These are phyloP conservation scores for Peromyscus maniculatus DNA, from an alignment of 2,113 vertebrate species.

Conservation along the genomic window DNA sequence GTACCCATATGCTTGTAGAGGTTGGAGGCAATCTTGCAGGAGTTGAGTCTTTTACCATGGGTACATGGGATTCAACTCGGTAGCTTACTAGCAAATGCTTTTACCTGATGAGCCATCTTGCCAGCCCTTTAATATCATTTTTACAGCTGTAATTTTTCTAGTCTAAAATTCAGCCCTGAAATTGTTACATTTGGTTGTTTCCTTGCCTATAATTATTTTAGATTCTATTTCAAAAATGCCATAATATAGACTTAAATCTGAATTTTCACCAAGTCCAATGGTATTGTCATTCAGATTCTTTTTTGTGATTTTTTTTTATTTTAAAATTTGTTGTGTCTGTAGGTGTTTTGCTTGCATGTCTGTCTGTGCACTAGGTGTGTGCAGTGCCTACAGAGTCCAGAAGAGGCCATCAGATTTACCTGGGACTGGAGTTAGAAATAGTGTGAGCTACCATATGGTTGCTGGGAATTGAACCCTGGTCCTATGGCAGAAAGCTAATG, in stretches of 20 bases:
- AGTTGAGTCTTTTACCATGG: neutral
- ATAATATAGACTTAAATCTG: conserved; percentile 50
- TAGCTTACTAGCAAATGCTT: neutral
- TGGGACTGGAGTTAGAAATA: neutral
- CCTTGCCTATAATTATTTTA: conserved; percentile 38
- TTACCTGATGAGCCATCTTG: neutral
- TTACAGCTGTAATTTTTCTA: conserved; percentile 59
- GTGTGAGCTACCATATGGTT: neutral
- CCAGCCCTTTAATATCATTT: neutral
- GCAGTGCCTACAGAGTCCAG: neutral
- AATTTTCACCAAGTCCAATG: conserved; percentile 13
- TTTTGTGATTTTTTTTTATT: neutral
- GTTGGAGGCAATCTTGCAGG: neutral
- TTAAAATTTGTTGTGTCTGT: neutral
- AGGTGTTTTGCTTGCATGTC: neutral
- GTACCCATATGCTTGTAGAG: neutral
- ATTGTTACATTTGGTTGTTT: conserved; percentile 40
- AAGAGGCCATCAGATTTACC: neutral
- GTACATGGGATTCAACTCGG: neutral
- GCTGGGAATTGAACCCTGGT: neutral
- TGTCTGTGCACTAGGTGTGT: neutral
- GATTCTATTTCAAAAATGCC: conserved; percentile 43
- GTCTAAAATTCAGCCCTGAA: neutral
- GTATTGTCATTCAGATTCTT: neutral
- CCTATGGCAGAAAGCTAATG: neutral